Evolutionary conservation across 2,888 invertebrate species (phyloP).

Genomic region (Byasa hedistus): DNA sequence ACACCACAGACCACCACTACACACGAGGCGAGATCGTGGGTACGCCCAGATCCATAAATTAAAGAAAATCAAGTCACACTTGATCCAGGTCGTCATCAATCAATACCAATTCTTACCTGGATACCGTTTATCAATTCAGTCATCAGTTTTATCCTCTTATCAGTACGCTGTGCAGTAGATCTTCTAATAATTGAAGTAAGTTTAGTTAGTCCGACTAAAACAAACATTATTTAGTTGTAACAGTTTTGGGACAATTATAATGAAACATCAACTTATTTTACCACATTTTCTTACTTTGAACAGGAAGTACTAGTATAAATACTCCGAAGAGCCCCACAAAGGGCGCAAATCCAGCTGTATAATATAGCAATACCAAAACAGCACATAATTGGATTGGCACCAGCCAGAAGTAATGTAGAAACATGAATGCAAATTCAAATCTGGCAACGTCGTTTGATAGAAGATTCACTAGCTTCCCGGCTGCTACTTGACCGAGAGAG

Average conservation of each 20-base stretch:
- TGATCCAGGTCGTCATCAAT: background rate
- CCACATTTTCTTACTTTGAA: conserved; percentile 55
- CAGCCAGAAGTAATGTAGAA: conserved; percentile 88
- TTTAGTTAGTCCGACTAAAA: conserved; percentile 63
- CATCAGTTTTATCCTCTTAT: conserved; percentile 91
- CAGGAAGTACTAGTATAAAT: conserved; percentile 79
- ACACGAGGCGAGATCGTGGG: no score
- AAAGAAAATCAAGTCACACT: background rate
- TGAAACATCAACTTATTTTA: background rate
- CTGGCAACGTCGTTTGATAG: conserved; percentile 90
- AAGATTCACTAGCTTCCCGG: conserved; percentile 90
- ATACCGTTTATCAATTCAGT: conserved; percentile 94
- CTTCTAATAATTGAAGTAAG: conserved; percentile 58
- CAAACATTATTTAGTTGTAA: conserved; percentile 12
- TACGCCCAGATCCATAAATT: background rate
- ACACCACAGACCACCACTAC: no score
- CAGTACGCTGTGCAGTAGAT: conserved; percentile 87
- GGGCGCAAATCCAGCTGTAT: conserved; percentile 61
- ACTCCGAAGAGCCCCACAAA: conserved; percentile 69
- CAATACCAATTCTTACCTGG: conserved; percentile 74
- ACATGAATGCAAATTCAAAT: conserved; percentile 86
- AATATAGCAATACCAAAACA: conserved; percentile 62
- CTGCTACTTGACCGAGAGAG: conserved; percentile 82
- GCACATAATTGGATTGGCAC: conserved; percentile 86
- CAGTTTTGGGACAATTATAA: background rate